A percentile compares a stretch with the other conserved stretches of the same genome.
Evolutionary conservation across 2,797 vertebrate species (phyloP).

Genomic region (Sorex maritimensis): DNA sequence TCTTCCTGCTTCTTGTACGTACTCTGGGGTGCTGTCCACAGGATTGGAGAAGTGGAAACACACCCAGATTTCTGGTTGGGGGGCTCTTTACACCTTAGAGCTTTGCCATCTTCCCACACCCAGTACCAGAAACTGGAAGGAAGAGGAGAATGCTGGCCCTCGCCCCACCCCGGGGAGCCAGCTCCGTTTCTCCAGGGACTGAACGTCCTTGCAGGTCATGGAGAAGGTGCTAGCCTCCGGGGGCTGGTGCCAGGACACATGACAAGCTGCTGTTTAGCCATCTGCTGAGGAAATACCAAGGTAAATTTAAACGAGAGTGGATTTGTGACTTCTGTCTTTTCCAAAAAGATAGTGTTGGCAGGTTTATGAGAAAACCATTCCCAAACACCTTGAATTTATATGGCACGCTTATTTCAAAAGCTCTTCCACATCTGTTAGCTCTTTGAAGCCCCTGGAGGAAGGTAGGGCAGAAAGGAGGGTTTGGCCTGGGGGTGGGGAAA

Average conservation of each 20-base stretch:
- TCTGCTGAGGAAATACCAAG: constrained; percentile 85
- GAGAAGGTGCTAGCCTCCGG: background rate
- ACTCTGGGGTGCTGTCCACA: too few relatives aligned
- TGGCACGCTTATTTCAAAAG: constrained; percentile 85
- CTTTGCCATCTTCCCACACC: accelerated
- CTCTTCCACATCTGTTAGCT: constrained; percentile 84
- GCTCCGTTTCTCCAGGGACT: background rate
- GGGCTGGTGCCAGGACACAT: constrained; percentile 4
- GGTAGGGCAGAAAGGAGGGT: constrained; percentile 71
- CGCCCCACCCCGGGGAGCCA: background rate
- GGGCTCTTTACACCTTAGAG: accelerated
- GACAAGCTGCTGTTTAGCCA: constrained; percentile 63
- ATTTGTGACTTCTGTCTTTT: constrained; percentile 87
- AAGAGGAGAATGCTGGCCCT: accelerated
- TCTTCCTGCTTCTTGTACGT: background rate
- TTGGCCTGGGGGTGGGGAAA: background rate
- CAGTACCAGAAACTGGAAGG: background rate
- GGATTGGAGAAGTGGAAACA: background rate
- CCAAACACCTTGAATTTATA: constrained; percentile 88
- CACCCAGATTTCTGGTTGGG: background rate
- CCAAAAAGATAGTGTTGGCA: constrained; percentile 87
- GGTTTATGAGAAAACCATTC: constrained; percentile 86
- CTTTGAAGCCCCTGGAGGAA: constrained; percentile 85
- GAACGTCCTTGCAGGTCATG: background rate
- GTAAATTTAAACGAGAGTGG: constrained; percentile 84